Evolutionary conservation across 2,797 vertebrate species (phyloP), one percentile per base, ranked within the genome.

Genomic region (Margarornis squamiger): DNA sequence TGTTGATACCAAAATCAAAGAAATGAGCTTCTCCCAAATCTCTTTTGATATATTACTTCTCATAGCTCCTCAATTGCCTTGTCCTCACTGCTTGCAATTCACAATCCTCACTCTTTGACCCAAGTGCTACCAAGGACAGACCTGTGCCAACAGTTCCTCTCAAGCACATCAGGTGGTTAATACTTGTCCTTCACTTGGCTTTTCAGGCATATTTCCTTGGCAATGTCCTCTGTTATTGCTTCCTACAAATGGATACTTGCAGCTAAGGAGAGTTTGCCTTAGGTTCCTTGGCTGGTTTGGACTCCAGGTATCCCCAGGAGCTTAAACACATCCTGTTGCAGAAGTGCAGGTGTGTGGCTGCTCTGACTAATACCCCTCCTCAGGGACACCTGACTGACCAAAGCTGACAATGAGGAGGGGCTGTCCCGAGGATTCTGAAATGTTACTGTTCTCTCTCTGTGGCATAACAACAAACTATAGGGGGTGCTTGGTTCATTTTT

Each of bases 171-270:
- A n/a, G 3, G 8, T 51, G 58, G 14, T 71, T 39, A 88, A n/a
- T 20, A 5, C 14, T 26, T 17, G 4, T 77, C 80, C 61, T 67
- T 65, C 32, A 12, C 45, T 59, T 74, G 57, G 24, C 49, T 90
- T 85, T 79, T 75, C 68, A 73, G 48, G 22, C 46, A 7, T 43
- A 7, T 32, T 59, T 67, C 52, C 58, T 72, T 65, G 38, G 46
- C 55, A 51, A 10, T 6, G 1, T 74, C 36, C 12, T 62, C 4
- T 2, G 5, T 38, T 80, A 8, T 4, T 1, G 0, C 65, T 80
- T 63, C 45, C 76, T 54, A 29, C 24, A 78, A 92, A 87, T 15
- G 22, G 54, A 5, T 9, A 8, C 51, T 54, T 78, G 66, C 46
- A 62, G 29, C 51, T 4, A 3, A 59, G 45, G 26, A 34, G 39